Evolutionary conservation across 2,113 vertebrate genomes (phyloP).

Genomic region (Rhinolophus ferrumequinum): DNA sequence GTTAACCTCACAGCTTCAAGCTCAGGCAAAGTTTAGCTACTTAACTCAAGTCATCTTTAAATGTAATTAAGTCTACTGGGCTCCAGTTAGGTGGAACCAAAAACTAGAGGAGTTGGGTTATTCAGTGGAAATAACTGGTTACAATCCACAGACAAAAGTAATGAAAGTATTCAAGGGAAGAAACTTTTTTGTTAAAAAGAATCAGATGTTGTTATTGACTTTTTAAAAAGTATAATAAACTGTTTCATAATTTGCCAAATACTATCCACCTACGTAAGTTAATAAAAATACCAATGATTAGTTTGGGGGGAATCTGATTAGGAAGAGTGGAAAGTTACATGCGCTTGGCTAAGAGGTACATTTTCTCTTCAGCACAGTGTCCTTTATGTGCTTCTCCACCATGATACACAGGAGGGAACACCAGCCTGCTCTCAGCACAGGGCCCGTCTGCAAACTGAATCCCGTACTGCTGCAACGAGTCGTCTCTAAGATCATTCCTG

Average conservation of each 20-base stretch:
- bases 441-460: neutral
- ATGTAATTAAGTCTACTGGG: conserved; percentile 54
- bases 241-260: conserved; percentile 83
- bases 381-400: neutral
- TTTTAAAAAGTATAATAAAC: conserved; percentile 79
- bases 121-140: conserved; percentile 78
- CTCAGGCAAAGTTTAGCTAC: conserved; percentile 21
- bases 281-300: conserved; percentile 80
- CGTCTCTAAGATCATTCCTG: neutral
- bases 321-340: conserved; percentile 53
- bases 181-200: conserved; percentile 79
- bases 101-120: conserved; percentile 44
- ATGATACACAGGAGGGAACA: neutral
- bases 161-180: conserved; percentile 78
- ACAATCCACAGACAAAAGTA: conserved; percentile 78
- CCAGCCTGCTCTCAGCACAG: neutral
- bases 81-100: conserved; percentile 14
- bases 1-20: neutral
- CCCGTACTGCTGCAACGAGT: too few species aligned
- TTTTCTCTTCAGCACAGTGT: neutral
- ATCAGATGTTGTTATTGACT: conserved; percentile 81
- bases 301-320: conserved; percentile 71
- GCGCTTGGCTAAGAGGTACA: neutral
- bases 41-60: conserved; percentile 53
- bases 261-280: conserved; percentile 80